These are phyloP conservation scores for Caerostris darwini DNA, from an alignment of 1,140 invertebrate species.

Conservation along the genomic window DNA sequence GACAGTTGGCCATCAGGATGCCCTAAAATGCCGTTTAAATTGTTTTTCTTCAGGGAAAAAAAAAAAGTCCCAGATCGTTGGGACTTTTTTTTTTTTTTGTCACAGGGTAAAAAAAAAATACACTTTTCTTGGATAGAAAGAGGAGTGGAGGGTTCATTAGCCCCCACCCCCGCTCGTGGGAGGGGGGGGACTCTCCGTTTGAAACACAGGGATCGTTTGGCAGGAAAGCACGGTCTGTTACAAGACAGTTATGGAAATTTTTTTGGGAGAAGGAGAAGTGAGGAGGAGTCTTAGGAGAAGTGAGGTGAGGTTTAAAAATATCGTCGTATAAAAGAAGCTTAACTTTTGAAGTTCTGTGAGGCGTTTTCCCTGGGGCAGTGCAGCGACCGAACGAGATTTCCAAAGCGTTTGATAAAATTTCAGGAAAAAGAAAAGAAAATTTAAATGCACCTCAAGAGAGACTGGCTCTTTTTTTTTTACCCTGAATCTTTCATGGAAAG, in stretches of 20 bases:
- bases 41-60: neutral
- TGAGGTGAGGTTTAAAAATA: neutral
- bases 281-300: neutral
- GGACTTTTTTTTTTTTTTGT: neutral
- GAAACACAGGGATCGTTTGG: constrained; percentile 27
- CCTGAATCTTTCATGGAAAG: no score
- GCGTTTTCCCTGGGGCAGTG: neutral
- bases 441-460: neutral
- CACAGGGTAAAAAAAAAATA: neutral
- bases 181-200: neutral
- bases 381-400: neutral
- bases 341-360: neutral
- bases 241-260: constrained; percentile 26
- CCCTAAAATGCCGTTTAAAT: no score
- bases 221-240: neutral
- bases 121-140: neutral
- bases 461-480: no score
- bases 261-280: neutral
- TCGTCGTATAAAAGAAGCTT: neutral
- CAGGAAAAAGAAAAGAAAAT: neutral
- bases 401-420: neutral
- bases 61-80: neutral
- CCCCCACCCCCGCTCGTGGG: neutral
- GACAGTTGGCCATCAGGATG: no score
- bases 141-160: neutral